Evolutionary conservation across 2,797 vertebrate species (phyloP), one percentile per base, ranked within the genome.

Genomic region (Xiphophorus birchmanni): DNA sequence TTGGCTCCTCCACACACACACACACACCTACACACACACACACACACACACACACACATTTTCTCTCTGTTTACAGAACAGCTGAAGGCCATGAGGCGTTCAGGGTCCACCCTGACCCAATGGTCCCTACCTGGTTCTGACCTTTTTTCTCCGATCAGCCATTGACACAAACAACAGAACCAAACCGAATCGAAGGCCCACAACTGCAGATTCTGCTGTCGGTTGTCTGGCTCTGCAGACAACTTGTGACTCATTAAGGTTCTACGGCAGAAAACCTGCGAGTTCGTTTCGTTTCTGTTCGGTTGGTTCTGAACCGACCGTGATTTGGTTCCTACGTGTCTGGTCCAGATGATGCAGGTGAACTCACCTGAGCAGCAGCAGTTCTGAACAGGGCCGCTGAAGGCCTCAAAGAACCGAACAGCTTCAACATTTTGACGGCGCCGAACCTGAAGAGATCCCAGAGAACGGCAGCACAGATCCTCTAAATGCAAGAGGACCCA

Each of bases 291-390:
- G 29, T n/a, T 32, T 26, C 13, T 15, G 21, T 47, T 21, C 7
- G 44, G 73, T 29, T 63, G 13, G 58, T 45, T 42, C 35, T 32
- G 63, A 0, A 6, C 21, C 13, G 3, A 3, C 21, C 7, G 3
- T 47, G 12, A 3, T 4, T 21, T 63, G 9, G 35, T 8, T 5
- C 32, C 23, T 5, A 17, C 2, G 37, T 54, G 60, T 58, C 2
- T 7, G 35, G 21, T 54, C n/a, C 32, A 0, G 35, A 29, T 48
- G 29, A 7, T n/a, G 1, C 21, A 65, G 42, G 17, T 69, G 17
- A 13, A 87, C 88, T 90, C 82, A 91, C 89, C 90, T 89, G 87
- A 12, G 74, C 77, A 29, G 82, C 35, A 32, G 48, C 29, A 48
- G 63, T 29, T 80, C 50, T 13, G 52, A 80, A 47, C 32, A 79